Percentiles rank a stretch among this genome's conserved stretches.
phyloP scores from a whole-genome alignment of 2,113 vertebrate genomes.

The Cyprinodon brontotheroides region DNA sequence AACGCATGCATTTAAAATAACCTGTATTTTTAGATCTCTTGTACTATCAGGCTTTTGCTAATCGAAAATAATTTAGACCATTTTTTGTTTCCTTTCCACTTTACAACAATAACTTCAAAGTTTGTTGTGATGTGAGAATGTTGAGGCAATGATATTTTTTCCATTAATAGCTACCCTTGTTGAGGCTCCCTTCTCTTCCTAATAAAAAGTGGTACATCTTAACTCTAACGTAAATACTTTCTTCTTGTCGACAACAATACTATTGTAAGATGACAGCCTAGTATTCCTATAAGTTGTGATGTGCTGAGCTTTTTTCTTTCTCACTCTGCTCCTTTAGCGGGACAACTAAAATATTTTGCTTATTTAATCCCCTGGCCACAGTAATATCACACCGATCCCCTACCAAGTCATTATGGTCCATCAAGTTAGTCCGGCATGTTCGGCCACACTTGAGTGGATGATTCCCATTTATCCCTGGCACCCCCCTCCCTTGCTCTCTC shows the following conservation, averaged over 20 bases:
- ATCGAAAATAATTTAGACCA: too few relatives aligned
- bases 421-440: slow-evolving; percentile 53
- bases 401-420: slow-evolving; percentile 50
- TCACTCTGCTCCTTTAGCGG: not conserved
- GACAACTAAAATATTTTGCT: slow-evolving; percentile 10
- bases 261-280: not conserved
- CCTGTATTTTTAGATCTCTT: too few relatives aligned
- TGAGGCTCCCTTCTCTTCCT: too few relatives aligned
- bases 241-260: not conserved
- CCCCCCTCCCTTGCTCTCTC: slow-evolving; percentile 13
- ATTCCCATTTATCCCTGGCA: slow-evolving; percentile 51
- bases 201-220: too few relatives aligned
- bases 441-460: slow-evolving; percentile 47
- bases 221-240: too few relatives aligned
- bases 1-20: too few relatives aligned
- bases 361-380: slow-evolving; percentile 36
- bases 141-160: too few relatives aligned
- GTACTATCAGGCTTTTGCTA: too few relatives aligned
- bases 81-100: too few relatives aligned
- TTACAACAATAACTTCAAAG: too few relatives aligned
- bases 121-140: too few relatives aligned
- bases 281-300: not conserved
- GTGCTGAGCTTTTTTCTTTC: not conserved
- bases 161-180: too few relatives aligned
- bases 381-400: slow-evolving; percentile 43